These are phyloP conservation scores for Volucella zonaria DNA, from an alignment of 2,888 invertebrate species.

Conservation along the genomic window DNA sequence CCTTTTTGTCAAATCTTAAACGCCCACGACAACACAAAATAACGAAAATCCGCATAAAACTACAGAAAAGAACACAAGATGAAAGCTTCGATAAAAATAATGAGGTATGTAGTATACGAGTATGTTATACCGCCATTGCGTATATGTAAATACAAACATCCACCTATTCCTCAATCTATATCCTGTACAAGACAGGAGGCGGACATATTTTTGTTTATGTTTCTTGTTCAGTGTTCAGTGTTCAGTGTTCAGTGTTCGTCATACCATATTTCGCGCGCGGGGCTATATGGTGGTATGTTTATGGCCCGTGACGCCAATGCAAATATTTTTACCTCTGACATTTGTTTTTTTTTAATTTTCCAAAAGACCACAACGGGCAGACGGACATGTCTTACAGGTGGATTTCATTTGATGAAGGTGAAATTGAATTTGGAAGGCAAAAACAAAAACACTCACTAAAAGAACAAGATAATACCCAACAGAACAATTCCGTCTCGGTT, in stretches of 20 bases:
- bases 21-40: constrained; percentile 12
- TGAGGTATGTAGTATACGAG: too few species aligned
- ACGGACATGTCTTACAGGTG: constrained; percentile 48
- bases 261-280: background rate
- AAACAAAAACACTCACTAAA: background rate
- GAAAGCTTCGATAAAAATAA: too few species aligned
- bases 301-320: constrained; percentile 38
- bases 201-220: constrained; percentile 34
- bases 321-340: constrained; percentile 29
- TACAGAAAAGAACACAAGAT: too few species aligned
- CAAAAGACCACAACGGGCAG: constrained; percentile 1
- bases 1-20: constrained; percentile 32
- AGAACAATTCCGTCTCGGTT: too few species aligned
- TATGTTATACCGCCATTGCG: too few species aligned
- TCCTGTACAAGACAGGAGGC: background rate
- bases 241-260: constrained; percentile 3
- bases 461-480: too few species aligned
- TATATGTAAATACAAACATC: too few species aligned
- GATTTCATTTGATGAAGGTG: constrained; percentile 12
- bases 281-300: background rate
- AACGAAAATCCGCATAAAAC: background rate
- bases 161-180: too few species aligned
- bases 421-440: background rate
- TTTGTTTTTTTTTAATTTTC: constrained; percentile 22
- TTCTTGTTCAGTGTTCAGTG: constrained; percentile 11